These are phyloP conservation scores for Axinella damicornis DNA, from an alignment of 37 sponge, comb jelly and placozoan genomes.

Conservation along the genomic window DNA sequence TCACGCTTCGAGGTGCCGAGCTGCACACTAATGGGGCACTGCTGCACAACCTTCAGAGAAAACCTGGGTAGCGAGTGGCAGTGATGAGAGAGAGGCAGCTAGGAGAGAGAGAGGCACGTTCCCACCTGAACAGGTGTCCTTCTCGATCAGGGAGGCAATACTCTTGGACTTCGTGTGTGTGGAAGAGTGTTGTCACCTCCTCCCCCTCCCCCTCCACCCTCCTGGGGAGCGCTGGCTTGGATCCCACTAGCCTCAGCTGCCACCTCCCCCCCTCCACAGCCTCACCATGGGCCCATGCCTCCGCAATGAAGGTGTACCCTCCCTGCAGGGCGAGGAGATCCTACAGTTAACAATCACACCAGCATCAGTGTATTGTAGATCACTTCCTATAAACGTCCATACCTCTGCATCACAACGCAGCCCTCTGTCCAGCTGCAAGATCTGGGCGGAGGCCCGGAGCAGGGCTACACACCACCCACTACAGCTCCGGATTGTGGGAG, in stretches of 20 bases:
- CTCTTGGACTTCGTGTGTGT: slow-evolving; percentile 72
- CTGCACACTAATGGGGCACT: slow-evolving; percentile 78
- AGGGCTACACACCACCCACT: too few species aligned
- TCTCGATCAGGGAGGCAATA: slow-evolving; percentile 92
- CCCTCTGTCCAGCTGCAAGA: too few species aligned
- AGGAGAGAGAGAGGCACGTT: background rate
- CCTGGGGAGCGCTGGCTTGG: slow-evolving; percentile 43
- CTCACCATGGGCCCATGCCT: slow-evolving; percentile 54
- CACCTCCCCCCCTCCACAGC: slow-evolving; percentile 41
- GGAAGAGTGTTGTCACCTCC: slow-evolving; percentile 42
- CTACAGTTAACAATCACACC: too few species aligned
- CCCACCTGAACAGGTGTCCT: slow-evolving; percentile 78
- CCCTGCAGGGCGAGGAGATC: slow-evolving; percentile 18
- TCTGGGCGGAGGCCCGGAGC: too few species aligned
- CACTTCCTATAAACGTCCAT: too few species aligned
- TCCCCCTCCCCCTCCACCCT: slow-evolving; percentile 5
- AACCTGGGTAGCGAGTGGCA: slow-evolving; percentile 56
- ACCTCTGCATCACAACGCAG: too few species aligned
- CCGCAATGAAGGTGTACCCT: slow-evolving; percentile 85
- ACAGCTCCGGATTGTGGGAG: too few species aligned
- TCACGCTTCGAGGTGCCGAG: slow-evolving; percentile 82
- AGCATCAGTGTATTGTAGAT: too few species aligned
- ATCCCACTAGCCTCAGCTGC: slow-evolving; percentile 52
- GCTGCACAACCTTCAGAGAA: slow-evolving; percentile 43
- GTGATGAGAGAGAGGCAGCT: background rate